phyloP scores from a whole-genome alignment of 2,797 vertebrate species.

The Spea hammondii region DNA sequence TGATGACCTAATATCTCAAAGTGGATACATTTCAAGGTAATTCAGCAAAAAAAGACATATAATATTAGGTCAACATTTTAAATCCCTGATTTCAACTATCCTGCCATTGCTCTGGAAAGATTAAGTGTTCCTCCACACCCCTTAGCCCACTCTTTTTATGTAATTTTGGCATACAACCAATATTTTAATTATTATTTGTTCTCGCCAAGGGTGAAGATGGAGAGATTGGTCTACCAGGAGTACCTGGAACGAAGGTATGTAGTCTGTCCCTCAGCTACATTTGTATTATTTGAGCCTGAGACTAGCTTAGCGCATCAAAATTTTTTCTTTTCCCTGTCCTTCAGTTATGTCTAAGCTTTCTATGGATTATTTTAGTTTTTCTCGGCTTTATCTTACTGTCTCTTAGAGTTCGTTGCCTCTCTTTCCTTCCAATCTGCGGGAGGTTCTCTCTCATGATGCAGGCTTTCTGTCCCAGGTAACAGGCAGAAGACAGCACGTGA shows the following conservation, averaged over 20 bases:
- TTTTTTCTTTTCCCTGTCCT: not conserved
- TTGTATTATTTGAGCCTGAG: no score
- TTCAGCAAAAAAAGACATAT: no score
- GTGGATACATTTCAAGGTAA: no score
- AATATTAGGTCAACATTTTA: no score
- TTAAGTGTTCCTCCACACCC: no score
- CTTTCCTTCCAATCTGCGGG: constrained; percentile 59
- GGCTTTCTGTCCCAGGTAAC: constrained; percentile 27
- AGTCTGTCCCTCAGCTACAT: not conserved
- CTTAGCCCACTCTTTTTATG: no score
- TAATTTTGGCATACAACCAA: no score
- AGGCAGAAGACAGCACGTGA: constrained; percentile 21
- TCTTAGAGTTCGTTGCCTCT: constrained; percentile 59
- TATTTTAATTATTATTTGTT: not conserved
- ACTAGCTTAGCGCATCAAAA: no score
- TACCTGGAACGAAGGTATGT: constrained; percentile 79
- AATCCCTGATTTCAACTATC: no score
- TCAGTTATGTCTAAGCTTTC: not conserved
- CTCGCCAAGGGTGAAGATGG: constrained; percentile 75
- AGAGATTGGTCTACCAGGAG: constrained; percentile 81
- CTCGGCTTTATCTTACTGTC: constrained; percentile 48
- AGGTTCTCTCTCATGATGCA: constrained; percentile 61
- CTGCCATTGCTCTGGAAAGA: no score
- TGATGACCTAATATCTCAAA: no score
- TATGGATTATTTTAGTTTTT: not conserved